Base-by-base conservation (phyloP, 2,113 vertebrate species). In the Protomyctophum bolini region DNA sequence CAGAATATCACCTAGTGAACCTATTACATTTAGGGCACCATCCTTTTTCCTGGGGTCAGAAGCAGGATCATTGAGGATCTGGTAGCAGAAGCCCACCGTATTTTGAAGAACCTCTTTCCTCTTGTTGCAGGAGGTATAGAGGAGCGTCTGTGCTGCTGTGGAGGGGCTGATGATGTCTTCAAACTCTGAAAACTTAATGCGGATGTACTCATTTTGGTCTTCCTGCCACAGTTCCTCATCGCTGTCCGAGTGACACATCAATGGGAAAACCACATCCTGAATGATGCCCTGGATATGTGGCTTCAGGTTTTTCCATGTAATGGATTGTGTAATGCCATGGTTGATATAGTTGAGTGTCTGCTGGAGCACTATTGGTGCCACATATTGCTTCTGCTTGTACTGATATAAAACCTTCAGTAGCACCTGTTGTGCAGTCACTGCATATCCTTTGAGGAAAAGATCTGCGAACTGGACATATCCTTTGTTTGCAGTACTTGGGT, bases 191-290 rank as follows among this genome's bases (percentile, higher is more conserved):
- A 99, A 99, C 72, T 99, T 99, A 97, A 99, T 99, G 78, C 98
- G 97, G 83, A 99, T 99, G 87, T 99, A 99, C 87, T 99, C 98
- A 8, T 99, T 99, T 1, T 97, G 97, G 84, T 99, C 98, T 88
- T 99, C 97, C 80, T 98, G 96, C 98, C 98, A 99, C 63, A 99
- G 93, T 75, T 98, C 97, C 73, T 98, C 96, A 88, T 99, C 98
- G 52, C 96, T 96, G 92, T 99, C 98, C 88, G 97, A 98, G 91
- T 99, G 99, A 90, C 98, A 99, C 98, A 99, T 99, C 92, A 99
- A 92, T 0, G 93, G 90, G 82, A 87, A 94, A 63, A 94, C 92
- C 88, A 94, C 79, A 67, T 94, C 92, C 88, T 94, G 92, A 84
- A 94, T 93, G 81, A 94, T 94, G 29, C 92, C 91, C 94, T 99